Conservation (phyloP, 2,113 vertebrate species). For the Cepphus grylle region DNA sequence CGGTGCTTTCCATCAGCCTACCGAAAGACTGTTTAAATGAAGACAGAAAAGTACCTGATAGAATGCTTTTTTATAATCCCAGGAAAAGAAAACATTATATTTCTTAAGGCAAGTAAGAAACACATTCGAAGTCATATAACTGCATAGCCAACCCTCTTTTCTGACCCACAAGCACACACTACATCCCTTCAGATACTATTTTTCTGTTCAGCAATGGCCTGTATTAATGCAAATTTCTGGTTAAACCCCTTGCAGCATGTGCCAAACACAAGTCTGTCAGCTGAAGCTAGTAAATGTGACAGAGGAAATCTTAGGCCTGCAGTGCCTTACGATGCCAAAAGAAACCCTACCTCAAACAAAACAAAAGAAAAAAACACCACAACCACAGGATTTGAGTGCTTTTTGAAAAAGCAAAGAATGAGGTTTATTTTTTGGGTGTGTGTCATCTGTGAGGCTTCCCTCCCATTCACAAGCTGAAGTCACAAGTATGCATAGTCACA, state of each 20-base stretch:
- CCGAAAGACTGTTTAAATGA: neutral
- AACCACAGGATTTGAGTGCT: neutral
- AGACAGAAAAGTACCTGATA: neutral
- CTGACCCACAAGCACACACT: neutral
- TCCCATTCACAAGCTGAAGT: neutral
- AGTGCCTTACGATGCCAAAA: neutral
- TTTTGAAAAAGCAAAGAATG: neutral
- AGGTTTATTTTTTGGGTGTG: neutral
- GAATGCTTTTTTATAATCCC: neutral
- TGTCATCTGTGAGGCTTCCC: neutral
- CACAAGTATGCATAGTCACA: neutral
- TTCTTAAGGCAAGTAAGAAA: neutral
- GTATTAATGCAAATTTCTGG: neutral
- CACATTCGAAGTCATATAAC: neutral
- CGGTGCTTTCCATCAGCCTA: neutral
- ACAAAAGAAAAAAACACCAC: neutral
- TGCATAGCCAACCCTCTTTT: neutral
- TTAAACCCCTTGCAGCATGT: neutral
- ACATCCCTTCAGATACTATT: neutral
- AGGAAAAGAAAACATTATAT: neutral
- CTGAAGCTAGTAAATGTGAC: neutral
- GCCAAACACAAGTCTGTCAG: neutral
- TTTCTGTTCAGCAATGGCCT: neutral
- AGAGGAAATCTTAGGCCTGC: neutral
- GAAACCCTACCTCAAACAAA: neutral